Evolutionary conservation across 2,113 vertebrate genomes (phyloP).

Genomic region (Ptyas mucosa): DNA sequence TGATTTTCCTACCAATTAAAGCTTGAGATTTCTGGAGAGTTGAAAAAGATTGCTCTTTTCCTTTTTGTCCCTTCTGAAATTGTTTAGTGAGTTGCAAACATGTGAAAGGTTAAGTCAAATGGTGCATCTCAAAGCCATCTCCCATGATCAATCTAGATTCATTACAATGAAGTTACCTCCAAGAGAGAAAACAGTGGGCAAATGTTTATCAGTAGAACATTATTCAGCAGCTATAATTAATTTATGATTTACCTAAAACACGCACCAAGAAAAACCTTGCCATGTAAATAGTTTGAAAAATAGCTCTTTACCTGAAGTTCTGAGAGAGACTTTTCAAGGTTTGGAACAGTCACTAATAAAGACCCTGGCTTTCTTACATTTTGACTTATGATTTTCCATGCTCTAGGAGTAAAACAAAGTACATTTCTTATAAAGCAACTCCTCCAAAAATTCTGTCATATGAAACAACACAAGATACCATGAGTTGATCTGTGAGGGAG

Average conservation of each 20-base stretch:
- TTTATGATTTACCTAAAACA: background rate
- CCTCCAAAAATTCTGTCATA: background rate
- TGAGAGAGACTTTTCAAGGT: slow-evolving; percentile 79
- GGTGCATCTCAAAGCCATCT: background rate
- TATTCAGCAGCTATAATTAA: background rate
- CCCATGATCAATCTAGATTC: background rate
- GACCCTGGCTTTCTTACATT: slow-evolving; percentile 77
- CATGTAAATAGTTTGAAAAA: slow-evolving; percentile 31
- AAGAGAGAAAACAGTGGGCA: background rate
- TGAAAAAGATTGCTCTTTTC: background rate
- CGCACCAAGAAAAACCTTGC: background rate
- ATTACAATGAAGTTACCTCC: background rate
- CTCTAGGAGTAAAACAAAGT: slow-evolving; percentile 69
- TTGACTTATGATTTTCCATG: slow-evolving; percentile 82
- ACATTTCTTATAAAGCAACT: background rate
- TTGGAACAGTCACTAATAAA: slow-evolving; percentile 85
- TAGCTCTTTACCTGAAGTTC: slow-evolving; percentile 72
- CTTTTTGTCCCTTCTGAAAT: background rate
- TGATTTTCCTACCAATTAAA: background rate
- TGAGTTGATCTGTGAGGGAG: background rate
- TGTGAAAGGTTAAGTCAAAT: background rate
- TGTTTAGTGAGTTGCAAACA: background rate
- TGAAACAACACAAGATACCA: background rate
- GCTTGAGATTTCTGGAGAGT: background rate
- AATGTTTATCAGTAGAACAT: background rate